Evolutionary conservation across 2,113 vertebrate genomes (phyloP), one percentile per base, ranked within the genome.

Genomic region (Orycteropus afer): DNA sequence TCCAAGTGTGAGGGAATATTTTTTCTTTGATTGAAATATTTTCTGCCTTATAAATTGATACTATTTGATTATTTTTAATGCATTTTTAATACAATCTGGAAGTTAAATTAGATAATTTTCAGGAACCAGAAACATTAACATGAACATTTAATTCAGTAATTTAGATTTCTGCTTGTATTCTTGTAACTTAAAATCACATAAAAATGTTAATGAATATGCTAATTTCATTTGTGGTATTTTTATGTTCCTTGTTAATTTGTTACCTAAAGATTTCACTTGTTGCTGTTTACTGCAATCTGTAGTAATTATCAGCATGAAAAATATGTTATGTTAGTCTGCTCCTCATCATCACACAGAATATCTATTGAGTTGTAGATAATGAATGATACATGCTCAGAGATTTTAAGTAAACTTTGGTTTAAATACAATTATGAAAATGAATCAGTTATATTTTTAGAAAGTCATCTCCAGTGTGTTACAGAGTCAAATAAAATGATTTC

Each of bases 41-140:
- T 89, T 63, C 3, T 86, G 0, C 81, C 47, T 40, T 79, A n/a
- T 29, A 73, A 74, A 14, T 81, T 7, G 17, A 61, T 78, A 15
- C 23, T 65, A 15, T 42, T 51, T 84, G 42, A 51, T 29, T 85
- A 0, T 59, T 79, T 86, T 81, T 57, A 34, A n/a, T 42, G 3
- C 42, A 42, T 34, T 61, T 88, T 53, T 94, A 29, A 32, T 84
- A n/a, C 1, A 79, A 1, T 82, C 42, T 49, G 69, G 45, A 92
- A 74, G 67, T 74, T 79, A 55, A 96, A 89, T 47, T 63, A 51
- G 63, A 40, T 85, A 57, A 63, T 25, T 93, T 95, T 87, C 17
- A 89, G 49, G 77, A 84, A 84, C 17, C 5, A 18, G n/a, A 89
- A 95, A 87, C 20, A 37, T 0, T n/a, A 29, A 86, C 79, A 1